phyloP scores from a whole-genome alignment of 2,113 vertebrate species.

The Caranx ignobilis region DNA sequence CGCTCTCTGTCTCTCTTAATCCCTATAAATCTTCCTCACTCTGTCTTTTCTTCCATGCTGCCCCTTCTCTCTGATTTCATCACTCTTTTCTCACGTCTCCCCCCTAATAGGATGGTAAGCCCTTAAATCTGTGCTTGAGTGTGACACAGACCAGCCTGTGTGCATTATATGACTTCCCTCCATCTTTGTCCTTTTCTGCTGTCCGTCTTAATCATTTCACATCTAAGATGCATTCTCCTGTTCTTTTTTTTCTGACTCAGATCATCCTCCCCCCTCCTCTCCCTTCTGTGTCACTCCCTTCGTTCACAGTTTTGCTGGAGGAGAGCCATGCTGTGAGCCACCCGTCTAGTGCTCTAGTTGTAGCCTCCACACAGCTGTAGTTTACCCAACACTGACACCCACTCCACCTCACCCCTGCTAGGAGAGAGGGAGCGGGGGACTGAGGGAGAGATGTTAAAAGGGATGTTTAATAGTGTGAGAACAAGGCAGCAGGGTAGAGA shows the following conservation, averaged over 20 bases:
- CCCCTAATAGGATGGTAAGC: constrained; percentile 16
- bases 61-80: constrained; percentile 12
- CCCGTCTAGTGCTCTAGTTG: constrained; percentile 34
- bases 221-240: not conserved
- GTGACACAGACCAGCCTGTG: constrained; percentile 45
- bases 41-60: constrained; percentile 11
- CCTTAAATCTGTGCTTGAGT: constrained; percentile 33
- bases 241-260: not conserved
- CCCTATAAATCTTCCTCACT: constrained; percentile 37
- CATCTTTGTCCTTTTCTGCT: not conserved
- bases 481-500: constrained; percentile 51
- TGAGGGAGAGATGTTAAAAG: constrained; percentile 42
- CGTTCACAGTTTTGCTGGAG: constrained; percentile 28
- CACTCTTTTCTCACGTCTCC: constrained; percentile 38
- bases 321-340: constrained; percentile 28
- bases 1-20: not conserved
- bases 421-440: constrained; percentile 11
- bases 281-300: not conserved
- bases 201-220: not conserved
- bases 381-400: constrained; percentile 64
- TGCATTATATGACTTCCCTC: constrained; percentile 12
- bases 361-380: constrained; percentile 53
- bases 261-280: not conserved
- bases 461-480: constrained; percentile 49
- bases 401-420: constrained; percentile 44